Evolutionary conservation across 2,888 invertebrate genomes (phyloP).

Genomic region (Tetanocera ferruginea): DNA sequence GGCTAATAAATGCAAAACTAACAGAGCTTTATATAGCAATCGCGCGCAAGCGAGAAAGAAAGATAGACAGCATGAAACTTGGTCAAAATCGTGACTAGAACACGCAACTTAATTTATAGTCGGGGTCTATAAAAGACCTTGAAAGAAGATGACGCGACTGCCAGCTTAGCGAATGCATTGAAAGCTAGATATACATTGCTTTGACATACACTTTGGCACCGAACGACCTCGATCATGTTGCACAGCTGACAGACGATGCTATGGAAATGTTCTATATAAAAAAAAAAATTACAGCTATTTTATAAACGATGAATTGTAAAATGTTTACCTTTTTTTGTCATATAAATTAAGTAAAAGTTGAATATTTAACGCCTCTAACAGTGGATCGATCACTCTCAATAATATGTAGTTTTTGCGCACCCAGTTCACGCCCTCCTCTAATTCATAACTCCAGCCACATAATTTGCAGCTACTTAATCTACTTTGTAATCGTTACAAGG

Average conservation of each 20-base stretch:
- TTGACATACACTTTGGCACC: too few relatives aligned
- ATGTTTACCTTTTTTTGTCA: too few relatives aligned
- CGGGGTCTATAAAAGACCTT: conserved; percentile 5
- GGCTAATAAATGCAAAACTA: neutral
- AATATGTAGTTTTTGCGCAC: neutral
- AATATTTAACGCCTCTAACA: neutral
- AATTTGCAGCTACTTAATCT: conserved; percentile 11
- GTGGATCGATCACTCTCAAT: neutral
- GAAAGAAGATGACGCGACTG: neutral
- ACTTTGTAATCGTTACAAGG: conserved; percentile 15
- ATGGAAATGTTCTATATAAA: too few relatives aligned
- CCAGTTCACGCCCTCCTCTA: neutral
- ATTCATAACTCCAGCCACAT: neutral
- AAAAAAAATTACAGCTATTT: too few relatives aligned
- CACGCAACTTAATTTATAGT: neutral
- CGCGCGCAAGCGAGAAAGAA: neutral
- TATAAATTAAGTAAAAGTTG: too few relatives aligned
- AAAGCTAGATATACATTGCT: too few relatives aligned
- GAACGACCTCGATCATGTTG: too few relatives aligned
- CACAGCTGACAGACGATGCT: too few relatives aligned
- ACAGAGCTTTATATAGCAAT: neutral
- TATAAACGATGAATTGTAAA: too few relatives aligned
- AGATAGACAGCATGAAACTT: neutral
- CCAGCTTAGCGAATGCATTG: too few relatives aligned
- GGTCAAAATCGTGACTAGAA: conserved; percentile 14